Conservation (phyloP, 2,113 vertebrate species). For the Oreamnos americanus region DNA sequence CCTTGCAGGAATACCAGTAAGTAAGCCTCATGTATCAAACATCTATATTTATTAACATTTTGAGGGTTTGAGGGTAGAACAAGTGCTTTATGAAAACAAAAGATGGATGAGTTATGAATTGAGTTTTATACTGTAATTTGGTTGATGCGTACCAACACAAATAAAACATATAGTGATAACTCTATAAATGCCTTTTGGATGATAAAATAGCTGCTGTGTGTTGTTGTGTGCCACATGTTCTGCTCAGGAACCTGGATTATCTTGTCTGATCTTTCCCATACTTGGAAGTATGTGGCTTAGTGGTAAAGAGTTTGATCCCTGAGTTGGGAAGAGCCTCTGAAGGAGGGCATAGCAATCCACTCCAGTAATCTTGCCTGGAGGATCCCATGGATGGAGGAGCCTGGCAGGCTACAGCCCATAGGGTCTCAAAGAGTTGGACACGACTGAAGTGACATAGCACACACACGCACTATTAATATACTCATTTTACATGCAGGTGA, state of each 20-base stretch:
- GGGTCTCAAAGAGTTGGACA: not conserved
- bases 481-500: not conserved
- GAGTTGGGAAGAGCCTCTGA: not conserved
- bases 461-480: not conserved
- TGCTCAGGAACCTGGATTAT: not conserved
- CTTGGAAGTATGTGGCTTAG: not conserved
- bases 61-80: not conserved
- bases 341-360: not conserved
- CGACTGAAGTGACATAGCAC: not conserved
- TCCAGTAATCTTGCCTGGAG: not conserved
- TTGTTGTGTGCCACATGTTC: not conserved
- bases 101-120: not conserved
- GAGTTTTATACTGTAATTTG: not conserved
- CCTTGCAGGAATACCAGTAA: not conserved
- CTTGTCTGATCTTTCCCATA: not conserved
- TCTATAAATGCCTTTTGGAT: not conserved
- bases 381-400: not conserved
- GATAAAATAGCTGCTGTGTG: not conserved
- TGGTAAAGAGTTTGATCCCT: not conserved
- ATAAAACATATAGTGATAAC: not conserved
- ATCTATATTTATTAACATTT: not conserved
- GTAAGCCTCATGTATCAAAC: not conserved
- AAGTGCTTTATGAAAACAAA: not conserved
- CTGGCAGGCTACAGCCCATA: not conserved
- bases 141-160: not conserved